Conservation (phyloP, 2,797 vertebrate species). For the Melopsittacus undulatus region DNA sequence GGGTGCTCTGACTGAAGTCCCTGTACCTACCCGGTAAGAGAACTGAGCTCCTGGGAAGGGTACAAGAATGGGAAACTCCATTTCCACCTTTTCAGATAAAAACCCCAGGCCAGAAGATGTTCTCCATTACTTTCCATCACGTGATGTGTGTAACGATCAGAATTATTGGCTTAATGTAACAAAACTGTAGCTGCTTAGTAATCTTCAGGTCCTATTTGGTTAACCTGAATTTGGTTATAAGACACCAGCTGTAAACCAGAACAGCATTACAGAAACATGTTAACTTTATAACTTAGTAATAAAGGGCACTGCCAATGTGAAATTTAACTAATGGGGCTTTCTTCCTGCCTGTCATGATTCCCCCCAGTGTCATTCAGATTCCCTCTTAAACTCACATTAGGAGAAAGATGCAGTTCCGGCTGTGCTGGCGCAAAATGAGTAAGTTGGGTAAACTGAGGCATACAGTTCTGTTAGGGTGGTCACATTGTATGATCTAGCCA, state of each 20-base stretch:
- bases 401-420: not conserved
- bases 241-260: not conserved
- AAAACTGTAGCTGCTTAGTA: not conserved
- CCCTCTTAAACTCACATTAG: not conserved
- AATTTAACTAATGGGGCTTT: not conserved
- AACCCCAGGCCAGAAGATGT: rapidly evolving
- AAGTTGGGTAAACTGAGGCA: not conserved
- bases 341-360: not conserved
- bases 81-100: not conserved
- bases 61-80: not conserved
- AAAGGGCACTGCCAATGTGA: not conserved
- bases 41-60: not conserved
- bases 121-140: rapidly evolving
- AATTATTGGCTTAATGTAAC: not conserved
- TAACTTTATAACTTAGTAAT: not conserved
- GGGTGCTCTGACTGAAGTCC: conserved; percentile 95
- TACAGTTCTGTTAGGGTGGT: rapidly evolving
- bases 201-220: not conserved
- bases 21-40: conserved; percentile 93
- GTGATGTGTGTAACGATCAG: rapidly evolving
- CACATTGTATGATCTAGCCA: not conserved
- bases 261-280: too few species aligned
- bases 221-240: not conserved
- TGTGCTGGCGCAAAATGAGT: not conserved
- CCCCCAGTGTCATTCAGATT: not conserved